Base-by-base conservation (phyloP, 2,888 invertebrate species). In the Caenorhabditis japonica region DNA sequence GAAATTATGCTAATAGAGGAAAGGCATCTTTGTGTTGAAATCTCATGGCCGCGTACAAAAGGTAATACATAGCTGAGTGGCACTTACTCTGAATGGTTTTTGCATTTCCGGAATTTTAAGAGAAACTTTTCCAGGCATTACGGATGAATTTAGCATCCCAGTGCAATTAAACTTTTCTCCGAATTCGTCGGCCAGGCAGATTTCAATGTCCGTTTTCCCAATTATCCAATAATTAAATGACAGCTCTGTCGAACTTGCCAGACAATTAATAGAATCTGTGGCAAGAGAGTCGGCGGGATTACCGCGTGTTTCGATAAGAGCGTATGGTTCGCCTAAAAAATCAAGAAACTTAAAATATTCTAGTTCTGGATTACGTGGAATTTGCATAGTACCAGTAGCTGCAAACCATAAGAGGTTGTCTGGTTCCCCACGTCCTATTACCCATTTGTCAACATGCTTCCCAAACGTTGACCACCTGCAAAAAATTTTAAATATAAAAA, bases 61-160 rank as follows among this genome's bases (percentile, higher is more conserved):
- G n/a, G n/a, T n/a, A n/a, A n/a, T n/a, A n/a, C n/a, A n/a, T n/a
- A n/a, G n/a, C n/a, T n/a, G n/a, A n/a, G n/a, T n/a, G n/a, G n/a
- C n/a, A 51, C 64, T 68, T 34, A 85, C 85, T 38, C 78, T 76
- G 56, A 84, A 86, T 3, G 83, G 79, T n/a, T 76, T 75, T 21
- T 80, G 77, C 13, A 84, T 68, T 47, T 84, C 80, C 3, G 86
- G 86, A 27, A 86, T 81, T 52, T 83, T 84, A 17, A 86, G 66
- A 8, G 82, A 79, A 12, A 86, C 85, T 82, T 86, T 86, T 19
- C 85, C 86, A 7, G 86, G 86, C 80, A 85, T 84, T 3, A 83
- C 75, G 8, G 71, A 64, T 21, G 85, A 81, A n/a, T 83, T 75
- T 17, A 86, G 62, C 76, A 82, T 75, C 33, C 86, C 86, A 15